Evolutionary conservation across 2,113 vertebrate genomes (phyloP).

Genomic region (Xerus inauris): DNA sequence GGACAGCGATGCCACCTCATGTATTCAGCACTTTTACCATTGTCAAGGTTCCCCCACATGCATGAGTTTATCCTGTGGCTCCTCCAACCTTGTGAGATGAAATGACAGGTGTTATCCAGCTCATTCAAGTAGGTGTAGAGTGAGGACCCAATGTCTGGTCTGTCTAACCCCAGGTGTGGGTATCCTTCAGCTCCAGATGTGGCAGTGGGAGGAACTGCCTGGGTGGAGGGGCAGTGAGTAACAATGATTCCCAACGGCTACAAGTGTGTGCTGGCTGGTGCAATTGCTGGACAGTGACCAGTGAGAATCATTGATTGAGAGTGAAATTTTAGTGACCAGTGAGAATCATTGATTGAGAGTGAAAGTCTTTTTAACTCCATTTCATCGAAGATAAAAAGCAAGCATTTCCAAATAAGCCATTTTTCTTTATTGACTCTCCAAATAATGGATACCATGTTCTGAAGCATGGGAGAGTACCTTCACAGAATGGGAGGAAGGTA

Average conservation of each 20-base stretch:
- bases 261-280: neutral
- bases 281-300: neutral
- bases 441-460: neutral
- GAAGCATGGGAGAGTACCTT: neutral
- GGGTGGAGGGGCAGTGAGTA: rapidly evolving
- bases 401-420: neutral
- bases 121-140: neutral
- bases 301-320: neutral
- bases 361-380: neutral
- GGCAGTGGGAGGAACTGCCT: rapidly evolving
- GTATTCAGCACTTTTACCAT: neutral
- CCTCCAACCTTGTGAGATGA: neutral
- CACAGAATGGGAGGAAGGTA: neutral
- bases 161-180: neutral
- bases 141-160: neutral
- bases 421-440: neutral
- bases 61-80: neutral
- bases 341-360: neutral
- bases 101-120: neutral
- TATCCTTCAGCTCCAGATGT: neutral
- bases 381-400: neutral
- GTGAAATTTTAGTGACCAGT: neutral
- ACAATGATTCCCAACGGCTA: neutral
- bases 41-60: neutral
- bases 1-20: neutral